These are phyloP conservation scores for Nomia melanderi DNA, from an alignment of 1,140 invertebrate species.

Conservation along the genomic window DNA sequence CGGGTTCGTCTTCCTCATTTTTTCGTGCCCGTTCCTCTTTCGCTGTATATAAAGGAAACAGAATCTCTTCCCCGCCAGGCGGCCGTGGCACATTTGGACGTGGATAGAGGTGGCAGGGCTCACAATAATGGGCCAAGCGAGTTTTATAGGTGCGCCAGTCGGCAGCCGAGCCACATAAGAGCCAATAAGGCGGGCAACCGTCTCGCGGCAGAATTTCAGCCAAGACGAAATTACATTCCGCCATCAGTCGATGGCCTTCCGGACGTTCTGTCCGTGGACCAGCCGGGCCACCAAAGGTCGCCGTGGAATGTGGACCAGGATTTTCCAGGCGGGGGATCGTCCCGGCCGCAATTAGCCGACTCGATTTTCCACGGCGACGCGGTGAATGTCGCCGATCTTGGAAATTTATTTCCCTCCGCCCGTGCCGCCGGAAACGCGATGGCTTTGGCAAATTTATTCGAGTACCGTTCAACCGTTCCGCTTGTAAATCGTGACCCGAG, in stretches of 20 bases:
- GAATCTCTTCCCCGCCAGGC: constrained; percentile 24
- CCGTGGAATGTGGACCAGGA: constrained; percentile 45
- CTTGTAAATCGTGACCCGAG: constrained; percentile 54
- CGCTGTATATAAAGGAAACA: constrained; percentile 45
- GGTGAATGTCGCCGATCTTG: constrained; percentile 62
- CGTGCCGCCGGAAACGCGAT: neutral
- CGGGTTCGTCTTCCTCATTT: constrained; percentile 40
- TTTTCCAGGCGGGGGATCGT: constrained; percentile 55
- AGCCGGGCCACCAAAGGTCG: constrained; percentile 31
- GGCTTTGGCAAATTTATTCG: constrained; percentile 57
- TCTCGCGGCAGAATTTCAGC: constrained; percentile 71
- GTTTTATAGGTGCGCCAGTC: constrained; percentile 72
- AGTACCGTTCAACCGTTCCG: constrained; percentile 55
- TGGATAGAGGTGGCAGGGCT: constrained; percentile 47
- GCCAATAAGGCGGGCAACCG: constrained; percentile 73
- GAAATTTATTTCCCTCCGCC: constrained; percentile 67
- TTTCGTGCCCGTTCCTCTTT: neutral
- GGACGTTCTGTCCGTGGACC: constrained; percentile 28
- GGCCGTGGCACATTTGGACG: constrained; percentile 19
- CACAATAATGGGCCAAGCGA: constrained; percentile 62
- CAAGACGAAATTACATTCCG: constrained; percentile 78
- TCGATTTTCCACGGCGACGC: constrained; percentile 66
- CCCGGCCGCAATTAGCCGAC: constrained; percentile 73
- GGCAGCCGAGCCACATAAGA: constrained; percentile 68
- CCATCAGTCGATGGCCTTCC: constrained; percentile 58